Conservation (phyloP, 2,797 vertebrate genomes). For the Phataginus tricuspis region DNA sequence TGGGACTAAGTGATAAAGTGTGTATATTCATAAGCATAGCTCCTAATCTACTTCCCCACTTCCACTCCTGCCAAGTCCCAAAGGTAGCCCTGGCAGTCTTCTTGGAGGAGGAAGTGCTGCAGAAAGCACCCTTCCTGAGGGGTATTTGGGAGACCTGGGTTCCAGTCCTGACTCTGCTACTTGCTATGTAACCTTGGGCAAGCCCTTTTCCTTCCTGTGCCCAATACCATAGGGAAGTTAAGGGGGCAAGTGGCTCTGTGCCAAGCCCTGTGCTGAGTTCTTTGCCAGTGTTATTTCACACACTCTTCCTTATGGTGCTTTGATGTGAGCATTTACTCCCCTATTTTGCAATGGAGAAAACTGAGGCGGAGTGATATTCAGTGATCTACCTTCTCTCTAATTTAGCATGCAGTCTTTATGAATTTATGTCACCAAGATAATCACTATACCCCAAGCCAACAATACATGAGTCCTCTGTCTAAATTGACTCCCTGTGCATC, state of each 20-base stretch:
- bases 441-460: slow-evolving; percentile 24
- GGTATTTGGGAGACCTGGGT: not conserved
- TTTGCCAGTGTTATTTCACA: not conserved
- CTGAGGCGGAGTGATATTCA: slow-evolving; percentile 11
- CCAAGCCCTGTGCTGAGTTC: not conserved
- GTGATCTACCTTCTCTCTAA: slow-evolving; percentile 18
- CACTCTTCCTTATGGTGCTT: not conserved
- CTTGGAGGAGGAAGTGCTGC: slow-evolving; percentile 2
- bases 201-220: not conserved
- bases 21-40: not conserved
- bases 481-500: not conserved
- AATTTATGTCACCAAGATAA: slow-evolving; percentile 47
- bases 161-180: not conserved
- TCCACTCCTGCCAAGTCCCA: not conserved
- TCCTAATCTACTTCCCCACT: not conserved
- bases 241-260: not conserved
- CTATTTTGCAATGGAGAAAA: slow-evolving; percentile 51
- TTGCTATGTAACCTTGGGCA: not conserved
- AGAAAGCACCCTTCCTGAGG: not conserved
- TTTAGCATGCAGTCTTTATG: not conserved
- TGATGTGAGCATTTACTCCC: not conserved
- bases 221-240: not conserved
- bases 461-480: not conserved
- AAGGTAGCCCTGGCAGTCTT: not conserved
- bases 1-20: not conserved